Base-by-base conservation (phyloP, 1,140 invertebrate species). In the Brachionus rotundiformis region DNA sequence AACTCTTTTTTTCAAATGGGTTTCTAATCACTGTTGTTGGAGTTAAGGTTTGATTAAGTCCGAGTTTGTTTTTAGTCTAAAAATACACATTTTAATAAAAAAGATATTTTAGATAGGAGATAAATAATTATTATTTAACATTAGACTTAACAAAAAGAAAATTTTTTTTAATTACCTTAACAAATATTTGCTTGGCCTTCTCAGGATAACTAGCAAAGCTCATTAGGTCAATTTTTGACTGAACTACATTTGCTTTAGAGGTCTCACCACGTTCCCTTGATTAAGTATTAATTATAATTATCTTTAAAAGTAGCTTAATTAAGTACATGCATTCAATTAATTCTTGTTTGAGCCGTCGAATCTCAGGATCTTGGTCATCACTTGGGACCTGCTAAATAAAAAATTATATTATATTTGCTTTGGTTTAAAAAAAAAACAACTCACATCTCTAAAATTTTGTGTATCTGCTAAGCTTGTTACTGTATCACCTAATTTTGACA, bases 401-500 rank as follows among this genome's bases (percentile, higher is more conserved):
- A 54, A 54, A 25, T 54, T 23, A 19, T 8, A 23, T 8, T 8
- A 19, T 23, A 5, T 10, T 39, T 10, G 13, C 1, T 89, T 89
- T 85, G 91, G 91, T 1, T 47, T 41, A 39, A 33, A 63, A 27
- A 27, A 5, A 63, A 63, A 29, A 25, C 6, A 27, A 63, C 8
- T 33, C 5, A 71, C 65, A 19, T 73, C 68, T 73, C 23, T 19
- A 41, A 44, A 25, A 41, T 8, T 59, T 63, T 79, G 76, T 16
- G 76, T 79, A 10, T 79, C 76, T 4, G 95, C 95, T 29, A 98
- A 88, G 90, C 94, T 94, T 0, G 96, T 98, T 11, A 99, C 90
- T 1, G 96, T 98, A 85, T 96, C 93, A 1, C 95, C 95, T 19
- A 98, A 89, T 1, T 94, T 92, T 1, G 94, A 95, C 16, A 98